Evolutionary conservation across 2,888 invertebrate genomes (phyloP).

Genomic region (Amitus sp.): DNA sequence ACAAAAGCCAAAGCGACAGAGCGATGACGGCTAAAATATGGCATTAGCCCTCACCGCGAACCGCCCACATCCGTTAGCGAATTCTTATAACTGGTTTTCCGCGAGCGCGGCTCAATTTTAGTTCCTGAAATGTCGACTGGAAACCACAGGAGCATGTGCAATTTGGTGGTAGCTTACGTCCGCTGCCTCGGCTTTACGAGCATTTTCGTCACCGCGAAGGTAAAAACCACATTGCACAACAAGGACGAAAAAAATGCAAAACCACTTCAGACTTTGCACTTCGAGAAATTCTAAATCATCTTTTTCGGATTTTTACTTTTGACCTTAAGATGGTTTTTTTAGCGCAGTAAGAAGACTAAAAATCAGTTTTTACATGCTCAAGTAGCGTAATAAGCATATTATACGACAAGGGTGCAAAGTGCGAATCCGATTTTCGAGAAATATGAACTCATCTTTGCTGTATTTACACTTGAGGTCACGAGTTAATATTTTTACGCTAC

Average conservation of each 20-base stretch:
- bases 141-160: neutral
- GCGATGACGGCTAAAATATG: slow-evolving; percentile 31
- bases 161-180: neutral
- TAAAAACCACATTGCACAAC: neutral
- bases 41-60: slow-evolving; percentile 41
- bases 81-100: slow-evolving; percentile 49
- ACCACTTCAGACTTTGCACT: neutral
- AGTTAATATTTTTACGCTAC: too few relatives aligned
- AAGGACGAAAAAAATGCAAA: neutral
- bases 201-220: neutral
- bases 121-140: neutral
- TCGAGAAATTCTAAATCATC: neutral
- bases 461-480: too few relatives aligned
- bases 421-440: too few relatives aligned
- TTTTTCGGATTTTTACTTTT: too few relatives aligned
- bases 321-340: too few relatives aligned
- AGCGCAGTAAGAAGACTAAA: too few relatives aligned
- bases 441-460: too few relatives aligned
- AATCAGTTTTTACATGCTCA: too few relatives aligned
- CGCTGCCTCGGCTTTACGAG: neutral
- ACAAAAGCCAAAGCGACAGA: slow-evolving; percentile 17
- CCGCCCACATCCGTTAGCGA: slow-evolving; percentile 57
- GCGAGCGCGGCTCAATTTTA: neutral
- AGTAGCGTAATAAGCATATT: too few relatives aligned
- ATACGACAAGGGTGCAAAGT: too few relatives aligned